phyloP scores from a whole-genome alignment of 2,888 invertebrate genomes.

The Chymomyza fuscimana region DNA sequence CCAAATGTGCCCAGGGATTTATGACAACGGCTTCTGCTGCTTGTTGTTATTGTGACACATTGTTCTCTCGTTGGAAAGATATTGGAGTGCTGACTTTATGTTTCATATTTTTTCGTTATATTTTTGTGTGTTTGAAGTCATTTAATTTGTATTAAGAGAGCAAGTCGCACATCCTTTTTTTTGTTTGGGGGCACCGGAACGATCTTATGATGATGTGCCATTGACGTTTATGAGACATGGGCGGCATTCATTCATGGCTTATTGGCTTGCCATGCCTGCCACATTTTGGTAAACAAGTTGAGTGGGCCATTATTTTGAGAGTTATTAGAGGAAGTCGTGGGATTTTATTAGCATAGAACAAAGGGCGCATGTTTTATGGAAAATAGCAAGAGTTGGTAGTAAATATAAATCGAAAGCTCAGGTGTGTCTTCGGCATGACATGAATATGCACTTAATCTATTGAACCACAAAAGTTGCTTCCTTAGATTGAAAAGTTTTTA shows the following conservation, averaged over 20 bases:
- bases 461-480: not conserved
- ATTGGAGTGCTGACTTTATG: conserved; percentile 62
- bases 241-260: conserved; percentile 37
- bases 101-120: conserved; percentile 27
- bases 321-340: conserved; percentile 51
- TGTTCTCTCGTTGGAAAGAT: conserved; percentile 40
- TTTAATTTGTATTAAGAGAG: conserved; percentile 56
- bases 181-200: conserved; percentile 7
- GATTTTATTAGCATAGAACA: conserved; percentile 34
- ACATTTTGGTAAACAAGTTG: conserved; percentile 23
- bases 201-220: conserved; percentile 44
- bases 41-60: conserved; percentile 39
- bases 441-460: conserved; percentile 9
- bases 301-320: conserved; percentile 35
- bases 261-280: conserved; percentile 26
- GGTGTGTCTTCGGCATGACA: conserved; percentile 13
- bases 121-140: conserved; percentile 44
- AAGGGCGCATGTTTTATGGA: conserved; percentile 33
- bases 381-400: not conserved
- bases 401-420: not conserved
- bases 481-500: not conserved
- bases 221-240: conserved; percentile 55
- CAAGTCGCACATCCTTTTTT: conserved; percentile 16
- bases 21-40: conserved; percentile 28
- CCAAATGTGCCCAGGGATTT: conserved; percentile 63